These are phyloP conservation scores for Ptychobarbus kaznakovi DNA, from an alignment of 2,797 vertebrate species.

Conservation along the genomic window DNA sequence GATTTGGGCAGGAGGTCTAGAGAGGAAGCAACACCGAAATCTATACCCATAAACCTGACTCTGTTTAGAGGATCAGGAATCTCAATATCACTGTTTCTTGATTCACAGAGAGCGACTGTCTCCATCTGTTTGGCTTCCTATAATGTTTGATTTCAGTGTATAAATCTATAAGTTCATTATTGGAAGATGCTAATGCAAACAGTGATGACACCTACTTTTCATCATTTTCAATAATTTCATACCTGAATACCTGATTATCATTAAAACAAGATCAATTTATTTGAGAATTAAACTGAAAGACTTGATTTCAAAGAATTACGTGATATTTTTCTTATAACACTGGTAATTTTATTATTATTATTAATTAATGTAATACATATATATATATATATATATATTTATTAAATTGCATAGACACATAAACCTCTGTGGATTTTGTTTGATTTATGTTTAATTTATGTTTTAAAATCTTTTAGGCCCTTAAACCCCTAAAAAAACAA, in stretches of 20 bases:
- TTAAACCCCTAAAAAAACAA: too few species aligned
- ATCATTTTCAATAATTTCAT: background rate
- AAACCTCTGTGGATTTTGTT: background rate
- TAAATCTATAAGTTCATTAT: background rate
- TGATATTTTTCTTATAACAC: background rate
- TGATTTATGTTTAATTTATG: too few species aligned
- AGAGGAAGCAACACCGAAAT: constrained; percentile 59
- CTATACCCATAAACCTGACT: constrained; percentile 54
- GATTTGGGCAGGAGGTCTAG: constrained; percentile 69
- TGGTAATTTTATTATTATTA: background rate
- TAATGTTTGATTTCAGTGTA: constrained; percentile 10
- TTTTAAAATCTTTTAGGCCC: too few species aligned
- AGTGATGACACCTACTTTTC: background rate
- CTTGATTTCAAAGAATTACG: background rate
- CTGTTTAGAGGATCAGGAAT: constrained; percentile 44
- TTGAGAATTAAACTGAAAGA: background rate
- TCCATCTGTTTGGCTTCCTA: constrained; percentile 17
- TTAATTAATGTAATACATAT: background rate
- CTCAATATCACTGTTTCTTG: constrained; percentile 31
- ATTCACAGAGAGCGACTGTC: constrained; percentile 11
- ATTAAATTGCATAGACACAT: too few species aligned
- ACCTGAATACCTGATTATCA: background rate
- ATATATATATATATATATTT: too few species aligned
- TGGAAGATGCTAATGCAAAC: background rate
- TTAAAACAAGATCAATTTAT: background rate